Evolutionary conservation across 2,113 vertebrate species (phyloP).

Genomic region (Zapus hudsonius): DNA sequence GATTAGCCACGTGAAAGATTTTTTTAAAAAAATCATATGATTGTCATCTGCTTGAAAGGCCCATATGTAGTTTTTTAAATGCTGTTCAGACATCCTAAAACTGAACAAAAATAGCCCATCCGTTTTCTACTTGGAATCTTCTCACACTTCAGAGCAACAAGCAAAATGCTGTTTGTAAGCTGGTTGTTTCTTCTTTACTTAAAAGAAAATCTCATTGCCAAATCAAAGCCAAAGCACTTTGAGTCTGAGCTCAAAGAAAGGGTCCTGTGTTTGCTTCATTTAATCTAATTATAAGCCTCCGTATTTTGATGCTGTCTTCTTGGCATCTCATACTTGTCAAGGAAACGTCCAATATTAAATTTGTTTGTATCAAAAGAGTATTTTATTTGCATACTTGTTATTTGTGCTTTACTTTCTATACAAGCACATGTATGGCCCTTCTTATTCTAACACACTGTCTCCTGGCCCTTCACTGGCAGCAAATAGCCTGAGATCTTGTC

Average conservation of each 20-base stretch:
- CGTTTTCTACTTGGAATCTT: not conserved
- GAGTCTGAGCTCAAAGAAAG: conserved; percentile 33
- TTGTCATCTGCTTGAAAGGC: conserved; percentile 30
- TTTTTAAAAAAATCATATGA: not conserved
- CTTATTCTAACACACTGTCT: not conserved
- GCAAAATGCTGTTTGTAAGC: conserved; percentile 28
- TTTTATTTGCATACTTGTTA: not conserved
- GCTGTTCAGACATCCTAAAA: not conserved
- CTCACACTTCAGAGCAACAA: not conserved
- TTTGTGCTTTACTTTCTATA: not conserved
- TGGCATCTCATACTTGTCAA: not conserved
- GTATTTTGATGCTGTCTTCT: not conserved
- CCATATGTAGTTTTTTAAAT: not conserved
- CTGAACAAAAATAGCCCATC: not conserved
- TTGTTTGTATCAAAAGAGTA: not conserved
- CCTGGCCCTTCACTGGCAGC: not conserved
- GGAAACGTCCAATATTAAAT: not conserved
- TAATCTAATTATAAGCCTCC: not conserved
- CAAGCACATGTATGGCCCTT: not conserved
- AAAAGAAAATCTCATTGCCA: conserved; percentile 33
- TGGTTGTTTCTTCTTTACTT: conserved; percentile 27
- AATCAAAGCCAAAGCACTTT: conserved; percentile 30
- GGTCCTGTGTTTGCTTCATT: not conserved
- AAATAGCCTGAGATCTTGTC: not conserved
- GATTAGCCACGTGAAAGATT: not conserved